Evolutionary conservation across 1,140 invertebrate species (phyloP).

Genomic region (Pachypeltis micranthus): DNA sequence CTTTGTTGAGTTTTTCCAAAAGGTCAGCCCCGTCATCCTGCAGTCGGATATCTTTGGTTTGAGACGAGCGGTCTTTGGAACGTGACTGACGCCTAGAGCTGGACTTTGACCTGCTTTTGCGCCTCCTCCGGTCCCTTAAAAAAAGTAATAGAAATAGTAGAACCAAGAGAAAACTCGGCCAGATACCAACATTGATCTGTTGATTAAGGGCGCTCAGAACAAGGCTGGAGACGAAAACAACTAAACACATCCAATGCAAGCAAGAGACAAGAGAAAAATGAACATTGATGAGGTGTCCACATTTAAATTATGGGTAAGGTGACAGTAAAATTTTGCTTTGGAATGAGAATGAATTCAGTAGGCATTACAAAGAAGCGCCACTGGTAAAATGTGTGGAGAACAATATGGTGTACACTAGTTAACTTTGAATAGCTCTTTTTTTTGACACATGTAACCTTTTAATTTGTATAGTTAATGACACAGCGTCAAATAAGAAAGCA

Average conservation of each 20-base stretch:
- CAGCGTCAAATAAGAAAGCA: too few species aligned
- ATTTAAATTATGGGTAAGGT: neutral
- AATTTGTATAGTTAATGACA: neutral
- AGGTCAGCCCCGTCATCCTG: slow-evolving; percentile 16
- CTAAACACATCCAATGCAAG: neutral
- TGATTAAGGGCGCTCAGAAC: too few species aligned
- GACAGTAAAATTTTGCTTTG: neutral
- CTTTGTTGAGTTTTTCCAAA: slow-evolving; percentile 19
- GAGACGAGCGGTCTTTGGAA: neutral
- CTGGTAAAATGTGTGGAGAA: neutral
- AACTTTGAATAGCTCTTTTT: neutral
- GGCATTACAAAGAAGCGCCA: neutral
- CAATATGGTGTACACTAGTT: neutral
- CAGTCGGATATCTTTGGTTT: neutral
- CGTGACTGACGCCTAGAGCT: neutral
- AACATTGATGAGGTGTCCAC: neutral
- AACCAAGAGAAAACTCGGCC: neutral
- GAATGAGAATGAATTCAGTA: neutral
- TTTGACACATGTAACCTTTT: neutral
- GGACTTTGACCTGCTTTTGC: neutral
- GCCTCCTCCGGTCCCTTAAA: neutral
- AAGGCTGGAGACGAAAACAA: neutral
- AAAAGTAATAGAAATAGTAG: neutral
- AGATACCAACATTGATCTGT: too few species aligned
- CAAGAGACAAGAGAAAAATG: neutral